Evolutionary conservation across 2,113 vertebrate genomes (phyloP).

Genomic region (Channa maculata): DNA sequence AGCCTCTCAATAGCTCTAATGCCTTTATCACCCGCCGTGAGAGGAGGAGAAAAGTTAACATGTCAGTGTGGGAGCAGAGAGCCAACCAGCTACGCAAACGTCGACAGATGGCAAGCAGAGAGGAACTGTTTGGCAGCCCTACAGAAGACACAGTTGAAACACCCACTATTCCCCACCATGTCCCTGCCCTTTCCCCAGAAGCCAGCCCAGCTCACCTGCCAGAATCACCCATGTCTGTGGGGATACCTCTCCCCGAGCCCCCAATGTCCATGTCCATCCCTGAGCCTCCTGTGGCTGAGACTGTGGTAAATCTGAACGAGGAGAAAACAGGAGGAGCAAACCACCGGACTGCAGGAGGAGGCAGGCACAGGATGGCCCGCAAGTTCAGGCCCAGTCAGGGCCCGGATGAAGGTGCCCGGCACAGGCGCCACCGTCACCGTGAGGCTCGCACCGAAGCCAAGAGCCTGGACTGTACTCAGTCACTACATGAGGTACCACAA

Average conservation of each 20-base stretch:
- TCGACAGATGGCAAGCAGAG: slow-evolving; percentile 96
- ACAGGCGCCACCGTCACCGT: slow-evolving; percentile 89
- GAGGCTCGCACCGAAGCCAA: slow-evolving; percentile 86
- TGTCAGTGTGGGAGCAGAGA: slow-evolving; percentile 98
- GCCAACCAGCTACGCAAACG: slow-evolving; percentile 95
- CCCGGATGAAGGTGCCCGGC: slow-evolving; percentile 83
- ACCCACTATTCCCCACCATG: slow-evolving; percentile 65
- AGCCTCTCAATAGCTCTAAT: slow-evolving; percentile 61
- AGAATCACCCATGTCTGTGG: slow-evolving; percentile 80
- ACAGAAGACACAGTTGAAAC: slow-evolving; percentile 79
- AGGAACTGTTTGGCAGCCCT: slow-evolving; percentile 87
- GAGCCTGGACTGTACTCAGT: slow-evolving; percentile 68
- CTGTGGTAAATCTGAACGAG: slow-evolving; percentile 61
- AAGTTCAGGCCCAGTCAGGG: slow-evolving; percentile 85
- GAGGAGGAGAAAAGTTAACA: slow-evolving; percentile 91
- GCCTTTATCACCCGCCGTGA: slow-evolving; percentile 87
- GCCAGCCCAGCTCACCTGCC: slow-evolving; percentile 78
- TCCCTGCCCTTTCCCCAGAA: slow-evolving; percentile 59
- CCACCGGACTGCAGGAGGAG: slow-evolving; percentile 83
- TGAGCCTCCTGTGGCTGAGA: slow-evolving; percentile 75
- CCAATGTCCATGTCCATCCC: slow-evolving; percentile 81
- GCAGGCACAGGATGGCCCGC: slow-evolving; percentile 85
- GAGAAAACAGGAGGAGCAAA: slow-evolving; percentile 82
- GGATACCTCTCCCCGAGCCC: slow-evolving; percentile 82
- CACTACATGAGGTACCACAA: slow-evolving; percentile 73